Conservation (phyloP, 2,888 invertebrate species). For the Eupeodes latifasciatus region DNA sequence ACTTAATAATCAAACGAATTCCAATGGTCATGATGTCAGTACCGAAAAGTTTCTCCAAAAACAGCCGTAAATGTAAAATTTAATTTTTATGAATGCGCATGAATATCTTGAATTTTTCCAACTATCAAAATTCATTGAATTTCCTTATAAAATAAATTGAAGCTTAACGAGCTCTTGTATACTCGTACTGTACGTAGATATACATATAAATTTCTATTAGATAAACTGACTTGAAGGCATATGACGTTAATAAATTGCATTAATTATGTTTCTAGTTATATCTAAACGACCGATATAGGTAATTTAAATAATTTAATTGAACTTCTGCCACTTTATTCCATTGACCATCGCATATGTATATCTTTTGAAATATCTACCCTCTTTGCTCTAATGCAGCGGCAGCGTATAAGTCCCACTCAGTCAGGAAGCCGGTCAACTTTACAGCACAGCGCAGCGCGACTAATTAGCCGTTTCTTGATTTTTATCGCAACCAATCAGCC, state of each 20-base stretch:
- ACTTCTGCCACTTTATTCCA: conserved; percentile 22
- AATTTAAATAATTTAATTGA: conserved; percentile 28
- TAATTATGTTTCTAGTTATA: background rate
- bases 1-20: too few species aligned
- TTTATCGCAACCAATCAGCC: conserved; percentile 64
- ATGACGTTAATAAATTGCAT: background rate
- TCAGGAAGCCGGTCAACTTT: conserved; percentile 31
- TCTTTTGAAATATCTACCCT: background rate
- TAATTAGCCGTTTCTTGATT: conserved; percentile 69
- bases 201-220: background rate
- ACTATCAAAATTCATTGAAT: too few species aligned
- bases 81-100: too few species aligned
- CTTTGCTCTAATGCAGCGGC: too few species aligned
- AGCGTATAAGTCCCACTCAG: conserved; percentile 25
- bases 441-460: conserved; percentile 18
- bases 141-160: too few species aligned
- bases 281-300: background rate
- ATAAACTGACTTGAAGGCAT: background rate
- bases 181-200: too few species aligned
- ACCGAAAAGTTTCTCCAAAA: too few species aligned
- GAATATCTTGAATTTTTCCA: too few species aligned
- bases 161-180: too few species aligned
- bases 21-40: too few species aligned
- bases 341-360: conserved; percentile 28
- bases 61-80: too few species aligned